phyloP scores from a whole-genome alignment of 2,113 vertebrate genomes.

The Lycocorax pyrrhopterus region DNA sequence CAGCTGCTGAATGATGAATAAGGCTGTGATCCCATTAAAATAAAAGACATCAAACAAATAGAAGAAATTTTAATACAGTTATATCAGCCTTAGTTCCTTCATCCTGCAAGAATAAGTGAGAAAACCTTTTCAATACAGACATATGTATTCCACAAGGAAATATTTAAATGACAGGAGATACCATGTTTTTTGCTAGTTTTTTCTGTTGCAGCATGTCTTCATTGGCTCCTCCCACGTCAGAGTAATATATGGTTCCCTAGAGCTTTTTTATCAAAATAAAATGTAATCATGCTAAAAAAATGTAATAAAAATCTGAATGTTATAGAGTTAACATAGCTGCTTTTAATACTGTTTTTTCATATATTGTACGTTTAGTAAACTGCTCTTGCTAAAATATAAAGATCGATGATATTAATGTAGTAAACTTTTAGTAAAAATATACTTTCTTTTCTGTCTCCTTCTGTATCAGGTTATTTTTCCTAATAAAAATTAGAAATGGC shows the following conservation, averaged over 20 bases:
- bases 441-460: background rate
- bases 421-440: background rate
- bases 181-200: conserved; percentile 22
- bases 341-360: background rate
- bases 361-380: background rate
- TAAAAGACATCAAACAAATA: background rate
- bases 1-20: conserved; percentile 51
- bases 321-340: background rate
- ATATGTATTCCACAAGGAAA: background rate
- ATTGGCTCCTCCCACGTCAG: background rate
- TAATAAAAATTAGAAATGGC: background rate
- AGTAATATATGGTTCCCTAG: background rate
- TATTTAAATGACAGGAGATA: conserved; percentile 30
- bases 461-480: background rate
- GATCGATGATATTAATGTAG: background rate
- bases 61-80: background rate
- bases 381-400: background rate
- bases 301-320: background rate
- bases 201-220: conserved; percentile 21
- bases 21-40: conserved; percentile 28
- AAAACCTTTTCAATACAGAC: conserved; percentile 5
- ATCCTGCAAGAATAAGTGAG: background rate
- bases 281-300: background rate
- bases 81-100: background rate
- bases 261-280: background rate